Conservation (phyloP, 2,888 invertebrate genomes). For the Drosophila tripunctata region DNA sequence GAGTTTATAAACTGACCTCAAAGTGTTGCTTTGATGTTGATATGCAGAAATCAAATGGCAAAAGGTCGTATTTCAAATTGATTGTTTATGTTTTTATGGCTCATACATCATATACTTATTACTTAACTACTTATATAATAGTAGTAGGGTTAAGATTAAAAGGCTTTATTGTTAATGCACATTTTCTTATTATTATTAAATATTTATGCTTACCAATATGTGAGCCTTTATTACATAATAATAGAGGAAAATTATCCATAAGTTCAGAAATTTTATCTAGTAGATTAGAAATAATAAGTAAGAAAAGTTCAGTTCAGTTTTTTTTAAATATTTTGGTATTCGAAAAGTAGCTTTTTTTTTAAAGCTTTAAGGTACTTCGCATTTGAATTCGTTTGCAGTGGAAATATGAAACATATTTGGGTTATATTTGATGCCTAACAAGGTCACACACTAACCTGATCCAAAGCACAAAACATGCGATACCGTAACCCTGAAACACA, state of each 20-base stretch:
- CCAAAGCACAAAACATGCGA: constrained; percentile 16
- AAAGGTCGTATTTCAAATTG: constrained; percentile 15
- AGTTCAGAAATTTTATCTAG: too few relatives aligned
- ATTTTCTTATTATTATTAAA: not conserved
- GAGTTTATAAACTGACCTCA: constrained; percentile 31
- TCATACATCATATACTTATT: constrained; percentile 8
- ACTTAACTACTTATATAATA: constrained; percentile 1
- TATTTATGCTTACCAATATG: not conserved
- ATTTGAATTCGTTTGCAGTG: not conserved
- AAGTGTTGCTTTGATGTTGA: constrained; percentile 40
- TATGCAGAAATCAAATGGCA: not conserved
- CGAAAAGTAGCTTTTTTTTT: not conserved
- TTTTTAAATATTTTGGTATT: too few relatives aligned
- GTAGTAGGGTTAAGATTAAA: not conserved
- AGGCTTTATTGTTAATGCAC: not conserved
- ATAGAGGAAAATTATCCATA: not conserved
- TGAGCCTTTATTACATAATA: not conserved
- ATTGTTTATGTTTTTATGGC: constrained; percentile 18
- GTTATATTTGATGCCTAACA: constrained; percentile 15
- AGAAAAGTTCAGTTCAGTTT: too few relatives aligned
- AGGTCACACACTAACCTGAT: constrained; percentile 40
- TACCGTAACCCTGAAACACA: constrained; percentile 11
- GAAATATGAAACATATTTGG: not conserved
- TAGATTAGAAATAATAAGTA: too few relatives aligned
- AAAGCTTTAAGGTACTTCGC: not conserved